These are phyloP conservation scores for Drosophila tanythrix DNA, from an alignment of 2,888 invertebrate genomes.

Conservation along the genomic window DNA sequence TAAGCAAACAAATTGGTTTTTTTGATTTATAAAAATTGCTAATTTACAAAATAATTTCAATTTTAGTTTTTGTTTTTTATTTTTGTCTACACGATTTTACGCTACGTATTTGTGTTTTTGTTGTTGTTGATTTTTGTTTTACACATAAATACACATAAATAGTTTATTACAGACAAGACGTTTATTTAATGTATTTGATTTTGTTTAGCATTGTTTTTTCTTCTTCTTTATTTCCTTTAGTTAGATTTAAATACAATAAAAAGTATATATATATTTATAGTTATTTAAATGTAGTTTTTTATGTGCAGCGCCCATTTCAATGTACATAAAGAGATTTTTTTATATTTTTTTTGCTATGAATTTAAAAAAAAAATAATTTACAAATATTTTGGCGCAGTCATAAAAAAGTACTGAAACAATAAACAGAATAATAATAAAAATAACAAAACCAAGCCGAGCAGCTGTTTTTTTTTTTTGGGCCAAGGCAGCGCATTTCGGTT, in stretches of 20 bases:
- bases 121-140: slow-evolving; percentile 55
- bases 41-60: slow-evolving; percentile 71
- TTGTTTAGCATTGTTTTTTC: slow-evolving; percentile 29
- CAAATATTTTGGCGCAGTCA: slow-evolving; percentile 75
- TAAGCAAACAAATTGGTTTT: slow-evolving; percentile 42
- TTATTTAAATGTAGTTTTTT: slow-evolving; percentile 48
- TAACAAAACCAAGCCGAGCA: slow-evolving; percentile 66
- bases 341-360: slow-evolving; percentile 47
- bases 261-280: slow-evolving; percentile 27
- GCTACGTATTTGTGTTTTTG: slow-evolving; percentile 29
- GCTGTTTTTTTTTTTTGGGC: slow-evolving; percentile 56
- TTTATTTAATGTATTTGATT: slow-evolving; percentile 45
- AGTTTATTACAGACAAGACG: slow-evolving; percentile 60
- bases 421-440: slow-evolving; percentile 71
- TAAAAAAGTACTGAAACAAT: slow-evolving; percentile 59
- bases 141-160: slow-evolving; percentile 71
- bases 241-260: slow-evolving; percentile 51
- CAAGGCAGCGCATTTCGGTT: slow-evolving; percentile 45
- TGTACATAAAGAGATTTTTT: slow-evolving; percentile 55
- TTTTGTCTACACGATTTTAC: slow-evolving; percentile 47
- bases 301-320: slow-evolving; percentile 66
- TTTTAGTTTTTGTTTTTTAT: slow-evolving; percentile 14
- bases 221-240: slow-evolving; percentile 29
- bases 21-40: slow-evolving; percentile 68
- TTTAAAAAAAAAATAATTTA: slow-evolving; percentile 68